A percentile compares a stretch with the other conserved stretches of the same genome.
Evolutionary conservation across 2,113 vertebrate species (phyloP).

Genomic region (Scophthalmus maximus): DNA sequence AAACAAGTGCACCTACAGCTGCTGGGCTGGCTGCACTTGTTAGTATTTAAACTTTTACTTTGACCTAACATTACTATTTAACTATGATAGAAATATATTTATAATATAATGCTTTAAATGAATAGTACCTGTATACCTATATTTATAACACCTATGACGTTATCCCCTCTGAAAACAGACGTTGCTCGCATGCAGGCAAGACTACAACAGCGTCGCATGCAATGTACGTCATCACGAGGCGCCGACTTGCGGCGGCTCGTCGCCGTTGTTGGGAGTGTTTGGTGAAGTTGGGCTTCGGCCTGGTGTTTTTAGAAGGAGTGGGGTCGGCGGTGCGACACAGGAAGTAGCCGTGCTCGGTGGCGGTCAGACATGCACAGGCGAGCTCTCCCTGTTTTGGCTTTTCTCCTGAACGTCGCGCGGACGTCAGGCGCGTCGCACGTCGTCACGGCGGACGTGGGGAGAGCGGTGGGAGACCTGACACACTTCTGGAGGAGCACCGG

Average conservation of each 20-base stretch:
- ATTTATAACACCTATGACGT: too few species aligned
- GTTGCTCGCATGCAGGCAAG: neutral
- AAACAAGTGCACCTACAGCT: too few species aligned
- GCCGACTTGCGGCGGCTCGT: neutral
- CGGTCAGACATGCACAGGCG: slow-evolving; percentile 33
- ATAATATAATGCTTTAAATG: too few species aligned
- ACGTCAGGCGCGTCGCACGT: slow-evolving; percentile 15
- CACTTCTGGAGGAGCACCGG: slow-evolving; percentile 86
- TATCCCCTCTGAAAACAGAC: too few species aligned
- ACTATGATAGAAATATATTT: too few species aligned
- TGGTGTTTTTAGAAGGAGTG: neutral
- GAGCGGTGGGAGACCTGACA: slow-evolving; percentile 53
- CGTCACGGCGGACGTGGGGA: slow-evolving; percentile 66
- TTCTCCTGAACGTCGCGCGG: slow-evolving; percentile 6
- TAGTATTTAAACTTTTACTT: too few species aligned
- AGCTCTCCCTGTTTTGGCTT: slow-evolving; percentile 13
- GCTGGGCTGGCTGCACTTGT: too few species aligned
- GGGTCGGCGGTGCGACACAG: rapidly evolving
- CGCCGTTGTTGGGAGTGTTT: neutral
- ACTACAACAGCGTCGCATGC: slow-evolving; percentile 51
- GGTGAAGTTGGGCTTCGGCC: neutral
- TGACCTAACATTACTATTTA: too few species aligned
- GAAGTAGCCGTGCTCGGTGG: too few species aligned
- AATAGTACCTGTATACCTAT: too few species aligned
- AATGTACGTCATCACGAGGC: slow-evolving; percentile 49